These are phyloP conservation scores for Seriola aureovittata DNA, from an alignment of 2,113 vertebrate genomes.

Conservation along the genomic window DNA sequence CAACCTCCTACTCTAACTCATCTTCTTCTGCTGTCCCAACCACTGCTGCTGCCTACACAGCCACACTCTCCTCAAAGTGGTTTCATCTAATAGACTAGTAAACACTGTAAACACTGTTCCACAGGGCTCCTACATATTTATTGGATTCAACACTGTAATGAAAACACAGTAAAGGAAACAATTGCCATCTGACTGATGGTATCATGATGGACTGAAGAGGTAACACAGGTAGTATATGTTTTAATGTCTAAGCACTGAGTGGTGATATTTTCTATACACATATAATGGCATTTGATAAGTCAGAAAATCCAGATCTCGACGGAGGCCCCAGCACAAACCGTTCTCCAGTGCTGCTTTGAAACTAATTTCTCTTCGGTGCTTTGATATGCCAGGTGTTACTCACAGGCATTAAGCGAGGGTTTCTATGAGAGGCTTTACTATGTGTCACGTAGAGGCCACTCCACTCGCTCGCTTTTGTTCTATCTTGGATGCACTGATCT, in stretches of 20 bases:
- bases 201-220: not conserved
- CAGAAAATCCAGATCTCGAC: constrained; percentile 28
- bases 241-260: not conserved
- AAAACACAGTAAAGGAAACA: not conserved
- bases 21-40: not conserved
- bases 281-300: constrained; percentile 21
- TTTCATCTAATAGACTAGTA: constrained; percentile 16
- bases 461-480: constrained; percentile 58
- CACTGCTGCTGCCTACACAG: constrained; percentile 6
- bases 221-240: not conserved
- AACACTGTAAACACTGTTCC: constrained; percentile 24
- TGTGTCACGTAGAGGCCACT: constrained; percentile 54
- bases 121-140: not conserved
- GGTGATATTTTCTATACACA: not conserved
- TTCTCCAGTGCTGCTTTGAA: constrained; percentile 55
- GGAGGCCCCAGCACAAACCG: constrained; percentile 20
- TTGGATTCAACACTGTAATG: not conserved
- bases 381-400: constrained; percentile 75
- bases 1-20: constrained; percentile 19
- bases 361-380: constrained; percentile 33
- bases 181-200: not conserved
- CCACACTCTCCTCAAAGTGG: constrained; percentile 24
- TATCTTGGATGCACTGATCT: constrained; percentile 51
- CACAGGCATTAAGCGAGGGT: constrained; percentile 10
- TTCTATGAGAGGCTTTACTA: constrained; percentile 49